phyloP scores from a whole-genome alignment of 2,888 invertebrate species.

The Camptogramma bilineatum region DNA sequence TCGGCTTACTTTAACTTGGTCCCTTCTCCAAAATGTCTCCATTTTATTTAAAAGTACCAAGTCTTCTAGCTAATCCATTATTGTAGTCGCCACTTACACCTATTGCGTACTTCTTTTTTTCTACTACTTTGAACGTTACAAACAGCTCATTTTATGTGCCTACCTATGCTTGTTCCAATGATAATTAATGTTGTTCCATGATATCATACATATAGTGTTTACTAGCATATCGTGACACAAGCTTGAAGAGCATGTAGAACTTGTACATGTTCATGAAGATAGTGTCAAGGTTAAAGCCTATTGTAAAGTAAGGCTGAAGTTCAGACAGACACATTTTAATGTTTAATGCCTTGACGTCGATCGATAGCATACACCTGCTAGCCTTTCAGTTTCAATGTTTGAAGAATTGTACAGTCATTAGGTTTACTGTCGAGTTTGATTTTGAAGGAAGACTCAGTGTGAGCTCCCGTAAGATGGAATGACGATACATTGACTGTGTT shows the following conservation, averaged over 20 bases:
- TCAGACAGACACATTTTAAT: constrained; percentile 76
- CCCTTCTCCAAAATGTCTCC: too few species aligned
- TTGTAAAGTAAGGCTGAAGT: constrained; percentile 58
- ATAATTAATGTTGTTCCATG: too few species aligned
- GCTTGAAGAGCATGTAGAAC: neutral
- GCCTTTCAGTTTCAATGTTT: constrained; percentile 41
- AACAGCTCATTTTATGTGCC: too few species aligned
- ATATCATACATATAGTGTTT: neutral
- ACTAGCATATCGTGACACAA: neutral
- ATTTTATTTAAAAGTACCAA: too few species aligned
- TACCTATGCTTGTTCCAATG: too few species aligned
- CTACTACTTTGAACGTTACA: too few species aligned
- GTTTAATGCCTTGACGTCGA: constrained; percentile 71
- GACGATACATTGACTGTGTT: neutral
- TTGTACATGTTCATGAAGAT: constrained; percentile 35
- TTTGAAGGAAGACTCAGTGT: constrained; percentile 8
- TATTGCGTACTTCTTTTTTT: too few species aligned
- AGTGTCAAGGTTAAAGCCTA: constrained; percentile 65
- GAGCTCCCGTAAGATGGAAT: neutral
- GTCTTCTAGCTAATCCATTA: too few species aligned
- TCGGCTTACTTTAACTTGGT: too few species aligned
- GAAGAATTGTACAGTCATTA: constrained; percentile 50
- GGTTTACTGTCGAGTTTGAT: constrained; percentile 21
- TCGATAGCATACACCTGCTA: constrained; percentile 61
- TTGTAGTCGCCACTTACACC: too few species aligned